Evolutionary conservation across 2,113 vertebrate genomes (phyloP).

Genomic region (Sapajus apella): DNA sequence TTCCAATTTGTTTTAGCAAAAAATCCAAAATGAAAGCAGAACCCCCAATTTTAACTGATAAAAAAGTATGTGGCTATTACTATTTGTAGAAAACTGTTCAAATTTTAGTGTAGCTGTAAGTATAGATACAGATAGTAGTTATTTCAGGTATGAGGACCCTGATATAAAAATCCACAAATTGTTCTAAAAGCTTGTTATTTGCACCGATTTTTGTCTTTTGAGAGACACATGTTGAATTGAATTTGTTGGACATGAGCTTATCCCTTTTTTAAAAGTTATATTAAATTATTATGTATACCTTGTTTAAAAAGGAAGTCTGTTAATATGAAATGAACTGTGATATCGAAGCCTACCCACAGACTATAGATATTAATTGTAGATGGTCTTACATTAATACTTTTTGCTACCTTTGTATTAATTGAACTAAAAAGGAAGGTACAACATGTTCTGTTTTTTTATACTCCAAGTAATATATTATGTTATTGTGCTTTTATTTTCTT

Average conservation of each 20-base stretch:
- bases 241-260: slow-evolving; percentile 8
- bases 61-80: not conserved
- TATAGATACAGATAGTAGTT: not conserved
- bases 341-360: slow-evolving; percentile 29
- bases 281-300: slow-evolving; percentile 16
- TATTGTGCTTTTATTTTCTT: not conserved
- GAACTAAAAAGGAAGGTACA: slow-evolving; percentile 40
- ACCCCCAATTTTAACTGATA: not conserved
- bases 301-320: slow-evolving; percentile 20
- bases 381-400: slow-evolving; percentile 14
- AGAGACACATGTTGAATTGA: not conserved
- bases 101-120: not conserved
- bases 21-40: slow-evolving; percentile 44
- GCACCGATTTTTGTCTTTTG: not conserved
- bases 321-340: slow-evolving; percentile 52
- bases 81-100: not conserved
- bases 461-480: not conserved
- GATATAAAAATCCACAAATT: slow-evolving; percentile 34
- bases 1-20: not conserved
- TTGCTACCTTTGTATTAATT: slow-evolving; percentile 21
- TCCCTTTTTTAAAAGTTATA: slow-evolving; percentile 23
- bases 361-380: slow-evolving; percentile 38
- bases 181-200: slow-evolving; percentile 34
- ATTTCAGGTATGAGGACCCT: not conserved
- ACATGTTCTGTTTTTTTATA: not conserved